Evolutionary conservation across 1,140 invertebrate genomes (phyloP), one percentile per base, ranked within the genome.

Genomic region (Odontomachus brunneus): DNA sequence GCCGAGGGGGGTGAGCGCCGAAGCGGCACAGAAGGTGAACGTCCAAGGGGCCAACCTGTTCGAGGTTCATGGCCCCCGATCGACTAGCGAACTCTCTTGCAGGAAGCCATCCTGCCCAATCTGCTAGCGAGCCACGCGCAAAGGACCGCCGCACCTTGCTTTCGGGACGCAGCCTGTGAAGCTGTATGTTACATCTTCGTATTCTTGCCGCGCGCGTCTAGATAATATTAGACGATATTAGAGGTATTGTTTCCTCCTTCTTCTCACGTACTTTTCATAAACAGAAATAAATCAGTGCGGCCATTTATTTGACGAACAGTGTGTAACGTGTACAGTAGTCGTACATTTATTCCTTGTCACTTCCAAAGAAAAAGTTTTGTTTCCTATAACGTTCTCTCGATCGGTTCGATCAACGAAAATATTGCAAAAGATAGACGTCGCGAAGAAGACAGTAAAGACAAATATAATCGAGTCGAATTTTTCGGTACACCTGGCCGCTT

Each of bases 31-130:
- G 91, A 89, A 94, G 93, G 93, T 94, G 93, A 94, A 94, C 91
- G 93, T 94, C 93, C 93, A 94, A 92, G 92, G 93, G 93, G 93
- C 90, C 93, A 94, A 94, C 93, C 93, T 94, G 93, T 94, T 94
- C 93, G 92, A 92, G 92, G 93, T 94, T 94, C 93, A 94, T 94
- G 93, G 93, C 93, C 93, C 93, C 93, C 92, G 90, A 67, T 90
- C 89, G 91, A 93, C 92, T 93, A 94, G 93, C 92, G 89, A 93
- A 92, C 90, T 89, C 90, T 78, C 75, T 80, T 80, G 90, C 91
- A 90, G 89, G 88, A 91, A 92, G 88, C 90, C 90, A 91, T 91
- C 89, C 91, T 91, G 92, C 88, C 91, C 88, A 92, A 92, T 91
- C 90, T 90, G 91, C 92, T 93, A 92, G 90, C 90, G 83, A 89